Evolutionary conservation across 2,113 vertebrate genomes (phyloP), one percentile per base, ranked within the genome.

Genomic region (Tenrec ecaudatus): DNA sequence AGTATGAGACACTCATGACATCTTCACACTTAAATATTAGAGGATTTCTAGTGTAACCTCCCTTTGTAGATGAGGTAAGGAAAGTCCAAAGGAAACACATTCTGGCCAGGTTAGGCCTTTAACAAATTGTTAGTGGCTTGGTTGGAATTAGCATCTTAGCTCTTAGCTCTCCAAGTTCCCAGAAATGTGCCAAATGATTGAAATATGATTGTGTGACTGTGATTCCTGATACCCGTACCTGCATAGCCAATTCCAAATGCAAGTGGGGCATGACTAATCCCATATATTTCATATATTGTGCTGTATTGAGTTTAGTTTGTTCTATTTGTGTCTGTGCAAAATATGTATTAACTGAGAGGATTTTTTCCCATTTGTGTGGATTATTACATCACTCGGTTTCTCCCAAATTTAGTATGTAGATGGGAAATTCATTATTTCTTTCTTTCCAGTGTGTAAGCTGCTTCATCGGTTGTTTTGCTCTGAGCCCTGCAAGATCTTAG

Each of bases 401-500:
- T 2, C 68, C 75, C 79, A 69, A 77, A 27, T 40, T 94, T 58
- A 31, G 25, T 86, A 27, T 90, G 58, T 66, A 22, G 27, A 69
- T 64, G 16, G 58, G 43, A 38, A 33, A 53, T 60, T 86, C 58
- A 60, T 79, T 7, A n/a, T 78, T 27, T 53, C n/a, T 57, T 57
- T 40, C 38, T n/a, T 16, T 58, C 75, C 19, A 6, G 64, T 33
- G 4, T 36, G 23, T 3, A 79, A 64, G 40, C 31, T 79, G 20
- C 36, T 76, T 76, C 75, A 71, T 85, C 77, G 77, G 25, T 47
- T 66, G 80, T 31, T 88, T 77, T 88, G 38, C 60, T 68, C 62
- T 86, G 14, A 47, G 9, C 73, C 62, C 82, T 82, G 69, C 29
- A 22, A n/a, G 68, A 3, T 15, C 76, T 79, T n/a, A 17, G 8